Evolutionary conservation across 2,888 invertebrate genomes (phyloP), one percentile per base, ranked within the genome.

Genomic region (Mythimna pallens): DNA sequence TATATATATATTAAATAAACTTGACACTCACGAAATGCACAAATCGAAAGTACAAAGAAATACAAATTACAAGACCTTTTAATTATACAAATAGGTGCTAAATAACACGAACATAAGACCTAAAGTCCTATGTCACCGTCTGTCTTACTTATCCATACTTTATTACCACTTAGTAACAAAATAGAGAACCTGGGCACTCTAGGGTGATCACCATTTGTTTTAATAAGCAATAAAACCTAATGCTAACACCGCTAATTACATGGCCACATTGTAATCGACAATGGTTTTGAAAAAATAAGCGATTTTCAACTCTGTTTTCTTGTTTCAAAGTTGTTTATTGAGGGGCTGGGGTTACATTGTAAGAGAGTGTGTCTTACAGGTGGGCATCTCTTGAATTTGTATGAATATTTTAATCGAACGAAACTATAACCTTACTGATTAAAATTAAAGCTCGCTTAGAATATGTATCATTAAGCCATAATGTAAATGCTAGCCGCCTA

Each of bases 181-280:
- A 43, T 68, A 40, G 62, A 5, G 61, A 70, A 67, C 63, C 68
- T 70, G 74, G 73, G 22, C 68, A 70, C 65, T 65, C 73, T 54
- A 22, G 64, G 66, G 73, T 76, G 70, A 83, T 78, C 71, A 69
- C 70, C 78, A 83, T 83, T 83, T 65, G 65, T 83, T 83, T 80
- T 73, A 73, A 82, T 80, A 80, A 75, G 80, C 62, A 78, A 78
- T 82, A 73, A 80, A 82, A 73, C 54, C 57, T 22, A 67, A 66
- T 58, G 50, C 71, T 59, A n/a, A 69, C 65, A 68, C 47, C 65
- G 71, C 77, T 76, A 71, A 75, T 83, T 81, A 67, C 70, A 69
- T 75, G 63, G 71, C 79, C 75, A 59, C 68, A 76, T 59, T 55
- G 25, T 74, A 61, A 57, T 64, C 57, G 52, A 57, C 61, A 68